A percentile compares a stretch with the other conserved stretches of the same genome.
These are phyloP conservation scores for Rousettus leschenaultii DNA, from an alignment of 2,113 vertebrate species.

Conservation along the genomic window DNA sequence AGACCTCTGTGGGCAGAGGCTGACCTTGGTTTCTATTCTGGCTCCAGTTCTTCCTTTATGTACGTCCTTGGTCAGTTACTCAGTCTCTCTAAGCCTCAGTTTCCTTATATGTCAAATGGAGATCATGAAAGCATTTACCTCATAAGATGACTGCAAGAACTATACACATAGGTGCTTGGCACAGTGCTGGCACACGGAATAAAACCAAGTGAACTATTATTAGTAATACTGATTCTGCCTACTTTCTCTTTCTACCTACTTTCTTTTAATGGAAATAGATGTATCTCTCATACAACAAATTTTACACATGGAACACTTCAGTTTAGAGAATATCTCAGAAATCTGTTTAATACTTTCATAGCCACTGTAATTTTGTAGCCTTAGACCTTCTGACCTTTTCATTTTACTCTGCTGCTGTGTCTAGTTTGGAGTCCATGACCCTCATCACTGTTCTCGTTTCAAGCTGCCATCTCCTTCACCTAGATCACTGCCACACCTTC, in stretches of 20 bases:
- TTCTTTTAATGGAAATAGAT: neutral
- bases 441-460: neutral
- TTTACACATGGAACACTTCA: neutral
- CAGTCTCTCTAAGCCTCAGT: neutral
- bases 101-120: neutral
- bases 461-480: neutral
- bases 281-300: neutral
- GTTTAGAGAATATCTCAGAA: neutral
- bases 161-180: too few relatives aligned
- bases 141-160: neutral
- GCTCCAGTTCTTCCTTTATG: neutral
- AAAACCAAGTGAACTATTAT: neutral
- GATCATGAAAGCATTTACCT: neutral
- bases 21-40: neutral
- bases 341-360: neutral
- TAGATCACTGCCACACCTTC: neutral
- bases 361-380: neutral
- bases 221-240: neutral
- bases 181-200: neutral
- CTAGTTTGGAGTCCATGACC: neutral
- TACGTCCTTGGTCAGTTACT: neutral
- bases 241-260: neutral
- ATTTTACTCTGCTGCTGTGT: neutral
- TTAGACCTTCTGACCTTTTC: neutral
- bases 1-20: fast-evolving